Evolutionary conservation across 2,888 invertebrate species (phyloP).

Genomic region (Cactoblastis cactorum): DNA sequence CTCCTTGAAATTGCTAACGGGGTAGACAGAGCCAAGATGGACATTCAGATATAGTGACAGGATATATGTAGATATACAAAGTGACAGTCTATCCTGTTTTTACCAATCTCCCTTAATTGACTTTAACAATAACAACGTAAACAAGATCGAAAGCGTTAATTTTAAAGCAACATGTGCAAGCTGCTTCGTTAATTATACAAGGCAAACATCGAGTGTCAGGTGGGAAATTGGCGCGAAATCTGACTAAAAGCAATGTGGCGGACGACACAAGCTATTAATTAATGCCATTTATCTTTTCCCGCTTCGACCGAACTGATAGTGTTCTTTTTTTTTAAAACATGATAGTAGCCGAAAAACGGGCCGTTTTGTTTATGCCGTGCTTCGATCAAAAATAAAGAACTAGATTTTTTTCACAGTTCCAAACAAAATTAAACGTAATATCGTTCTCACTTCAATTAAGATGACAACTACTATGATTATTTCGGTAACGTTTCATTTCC

Average conservation of each 20-base stretch:
- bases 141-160: constrained; percentile 7
- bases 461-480: too few relatives aligned
- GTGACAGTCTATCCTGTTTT: too few relatives aligned
- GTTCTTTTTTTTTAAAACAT: neutral
- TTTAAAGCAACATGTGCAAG: constrained; percentile 14
- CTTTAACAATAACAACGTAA: neutral
- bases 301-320: constrained; percentile 36
- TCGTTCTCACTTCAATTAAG: too few relatives aligned
- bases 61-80: too few relatives aligned
- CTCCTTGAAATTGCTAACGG: too few relatives aligned
- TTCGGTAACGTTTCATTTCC: too few relatives aligned
- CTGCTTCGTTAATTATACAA: constrained; percentile 37
- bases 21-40: too few relatives aligned
- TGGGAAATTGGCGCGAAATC: constrained; percentile 49
- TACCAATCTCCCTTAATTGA: neutral
- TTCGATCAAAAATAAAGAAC: too few relatives aligned
- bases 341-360: too few relatives aligned
- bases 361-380: neutral
- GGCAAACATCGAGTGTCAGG: constrained; percentile 39
- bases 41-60: too few relatives aligned
- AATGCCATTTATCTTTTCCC: constrained; percentile 58
- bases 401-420: too few relatives aligned
- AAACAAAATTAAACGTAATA: too few relatives aligned
- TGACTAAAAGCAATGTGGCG: constrained; percentile 44
- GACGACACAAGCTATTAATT: constrained; percentile 50